Evolutionary conservation across 2,113 vertebrate genomes (phyloP), one percentile per base, ranked within the genome.

Genomic region (Lontra canadensis): DNA sequence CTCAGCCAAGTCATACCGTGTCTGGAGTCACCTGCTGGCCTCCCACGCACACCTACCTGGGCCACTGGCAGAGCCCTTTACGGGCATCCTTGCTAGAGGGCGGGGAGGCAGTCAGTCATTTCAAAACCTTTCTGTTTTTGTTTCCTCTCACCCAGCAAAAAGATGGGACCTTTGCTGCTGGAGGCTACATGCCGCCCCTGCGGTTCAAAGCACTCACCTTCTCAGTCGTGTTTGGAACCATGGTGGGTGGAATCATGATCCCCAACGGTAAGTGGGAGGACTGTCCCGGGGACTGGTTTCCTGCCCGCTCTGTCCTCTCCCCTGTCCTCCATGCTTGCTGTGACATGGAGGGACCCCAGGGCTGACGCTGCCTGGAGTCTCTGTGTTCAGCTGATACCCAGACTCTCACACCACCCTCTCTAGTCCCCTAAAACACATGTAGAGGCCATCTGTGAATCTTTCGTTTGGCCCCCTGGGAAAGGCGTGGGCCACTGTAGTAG

Each of bases 171-270:
- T 99, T 99, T 6, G 99, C 99, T 0, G 99, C 99, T 0, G 99
- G 99, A 42, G 99, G 99, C 44, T 99, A 99, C 97, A 99, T 99
- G 99, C 99, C 99, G 11, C 99, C 99, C 0, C 99, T 99, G n/a
- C 99, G 99, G 17, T 99, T 99, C 98, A 99, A 99, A 97, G 99
- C 98, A 94, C 99, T 99, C 98, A 99, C 99, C 0, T 97, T 99
- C 88, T 98, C 98, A 3, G 99, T 99, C 2, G 99, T 99, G 84
- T 99, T 99, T 86, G 99, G 99, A 95, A 99, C 99, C 98, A 99
- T 99, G 99, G 97, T 99, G 1, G 99, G 99, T 61, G 99, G 99
- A 96, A 99, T 99, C 98, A 99, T 99, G 98, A 99, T 99, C 97
- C 99, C 99, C 0, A 99, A 99, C 0, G 99, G 99, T 99, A 97